Percentiles rank a stretch among this genome's conserved stretches.
These are phyloP conservation scores for Melanophora roralis DNA, from an alignment of 2,888 invertebrate genomes.

Conservation along the genomic window DNA sequence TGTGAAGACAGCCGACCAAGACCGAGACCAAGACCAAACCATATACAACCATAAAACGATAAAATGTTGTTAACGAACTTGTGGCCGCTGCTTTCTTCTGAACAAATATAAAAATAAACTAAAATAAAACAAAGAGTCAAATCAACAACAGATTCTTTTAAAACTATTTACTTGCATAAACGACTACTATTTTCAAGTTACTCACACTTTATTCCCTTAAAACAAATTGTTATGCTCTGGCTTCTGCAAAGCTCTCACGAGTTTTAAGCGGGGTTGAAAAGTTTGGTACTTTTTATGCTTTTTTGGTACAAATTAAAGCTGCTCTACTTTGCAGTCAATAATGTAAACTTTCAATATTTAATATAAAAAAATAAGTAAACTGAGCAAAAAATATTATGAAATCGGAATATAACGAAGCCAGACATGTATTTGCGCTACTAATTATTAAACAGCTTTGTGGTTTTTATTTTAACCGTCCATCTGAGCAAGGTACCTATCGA, in stretches of 20 bases:
- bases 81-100: slow-evolving; percentile 12
- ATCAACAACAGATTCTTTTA: slow-evolving; percentile 35
- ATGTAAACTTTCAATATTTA: too few relatives aligned
- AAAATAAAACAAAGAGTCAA: slow-evolving; percentile 50
- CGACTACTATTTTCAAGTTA: background rate
- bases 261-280: too few relatives aligned
- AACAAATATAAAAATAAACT: too few relatives aligned
- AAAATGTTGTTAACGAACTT: slow-evolving; percentile 44
- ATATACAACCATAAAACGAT: slow-evolving; percentile 21
- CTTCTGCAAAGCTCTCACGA: slow-evolving; percentile 8
- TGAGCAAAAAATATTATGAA: too few relatives aligned
- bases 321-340: too few relatives aligned
- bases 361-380: too few relatives aligned
- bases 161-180: background rate
- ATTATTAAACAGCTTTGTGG: too few relatives aligned
- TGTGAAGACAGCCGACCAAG: slow-evolving; percentile 31
- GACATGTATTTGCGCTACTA: too few relatives aligned
- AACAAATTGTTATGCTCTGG: background rate
- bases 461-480: too few relatives aligned
- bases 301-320: background rate
- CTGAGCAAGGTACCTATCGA: too few relatives aligned
- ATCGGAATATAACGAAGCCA: too few relatives aligned
- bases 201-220: background rate
- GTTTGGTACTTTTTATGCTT: background rate
- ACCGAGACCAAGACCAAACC: slow-evolving; percentile 24